These are phyloP conservation scores for Dasysyrphus albostriatus DNA, from an alignment of 2,888 invertebrate genomes.

Conservation along the genomic window DNA sequence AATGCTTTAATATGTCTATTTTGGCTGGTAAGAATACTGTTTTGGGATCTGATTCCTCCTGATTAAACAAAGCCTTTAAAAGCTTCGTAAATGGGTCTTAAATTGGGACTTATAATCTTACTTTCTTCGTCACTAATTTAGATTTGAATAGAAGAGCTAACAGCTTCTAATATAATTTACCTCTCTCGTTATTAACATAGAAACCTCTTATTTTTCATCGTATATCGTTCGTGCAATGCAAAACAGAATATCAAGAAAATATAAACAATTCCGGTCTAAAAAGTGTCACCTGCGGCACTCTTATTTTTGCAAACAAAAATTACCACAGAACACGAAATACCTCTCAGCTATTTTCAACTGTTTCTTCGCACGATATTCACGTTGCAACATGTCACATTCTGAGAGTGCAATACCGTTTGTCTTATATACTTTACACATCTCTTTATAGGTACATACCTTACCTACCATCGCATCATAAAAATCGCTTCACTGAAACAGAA, in stretches of 20 bases:
- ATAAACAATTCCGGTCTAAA: background rate
- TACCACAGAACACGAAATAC: background rate
- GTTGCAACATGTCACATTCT: slow-evolving; percentile 22
- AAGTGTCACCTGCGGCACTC: slow-evolving; percentile 24
- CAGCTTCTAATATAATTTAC: no score
- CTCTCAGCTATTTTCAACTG: background rate
- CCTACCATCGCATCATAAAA: background rate
- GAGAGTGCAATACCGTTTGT: slow-evolving; percentile 20
- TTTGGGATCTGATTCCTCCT: no score
- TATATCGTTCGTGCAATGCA: background rate
- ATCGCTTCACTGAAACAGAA: slow-evolving; percentile 36
- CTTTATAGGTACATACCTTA: background rate
- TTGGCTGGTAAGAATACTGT: no score
- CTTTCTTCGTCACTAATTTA: no score
- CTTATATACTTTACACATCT: background rate
- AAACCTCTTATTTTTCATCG: background rate
- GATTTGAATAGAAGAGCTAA: no score
- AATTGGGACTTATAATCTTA: no score
- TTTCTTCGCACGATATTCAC: slow-evolving; percentile 26
- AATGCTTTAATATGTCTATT: no score
- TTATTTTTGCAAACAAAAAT: background rate
- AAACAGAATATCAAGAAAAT: background rate
- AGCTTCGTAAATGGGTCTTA: no score
- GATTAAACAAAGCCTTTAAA: no score
- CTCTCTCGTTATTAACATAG: no score